Evolutionary conservation across 1,140 invertebrate genomes (phyloP).

Genomic region (Leptoteleia sp.): DNA sequence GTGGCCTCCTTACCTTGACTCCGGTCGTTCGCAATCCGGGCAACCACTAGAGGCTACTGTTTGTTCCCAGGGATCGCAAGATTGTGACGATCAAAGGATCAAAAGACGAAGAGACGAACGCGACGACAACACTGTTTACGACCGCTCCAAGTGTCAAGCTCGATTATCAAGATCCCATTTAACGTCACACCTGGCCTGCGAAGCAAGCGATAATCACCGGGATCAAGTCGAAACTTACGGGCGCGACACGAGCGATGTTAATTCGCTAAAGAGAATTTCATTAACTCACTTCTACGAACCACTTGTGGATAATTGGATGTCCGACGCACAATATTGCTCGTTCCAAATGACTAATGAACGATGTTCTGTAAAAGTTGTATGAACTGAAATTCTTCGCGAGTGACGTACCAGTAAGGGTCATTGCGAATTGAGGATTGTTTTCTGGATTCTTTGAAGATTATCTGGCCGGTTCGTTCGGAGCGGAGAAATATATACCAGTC

Average conservation of each 20-base stretch:
- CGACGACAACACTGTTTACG: slow-evolving; percentile 69
- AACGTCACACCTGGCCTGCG: slow-evolving; percentile 69
- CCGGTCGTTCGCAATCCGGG: slow-evolving; percentile 58
- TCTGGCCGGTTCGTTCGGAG: not conserved
- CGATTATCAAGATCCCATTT: slow-evolving; percentile 71
- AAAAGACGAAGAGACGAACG: slow-evolving; percentile 67
- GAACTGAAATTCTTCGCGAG: slow-evolving; percentile 54
- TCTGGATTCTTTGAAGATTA: slow-evolving; percentile 41
- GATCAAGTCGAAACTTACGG: slow-evolving; percentile 70
- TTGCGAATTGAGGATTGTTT: slow-evolving; percentile 50
- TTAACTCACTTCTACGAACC: slow-evolving; percentile 69
- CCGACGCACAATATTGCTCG: slow-evolving; percentile 66
- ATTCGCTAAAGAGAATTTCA: slow-evolving; percentile 71
- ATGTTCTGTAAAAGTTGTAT: slow-evolving; percentile 64
- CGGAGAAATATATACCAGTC: slow-evolving; percentile 6
- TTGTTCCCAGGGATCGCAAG: slow-evolving; percentile 72
- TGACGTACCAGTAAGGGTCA: slow-evolving; percentile 45
- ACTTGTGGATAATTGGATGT: slow-evolving; percentile 70
- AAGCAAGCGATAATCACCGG: slow-evolving; percentile 69
- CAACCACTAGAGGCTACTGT: slow-evolving; percentile 70
- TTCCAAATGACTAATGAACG: slow-evolving; percentile 67
- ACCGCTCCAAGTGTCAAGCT: slow-evolving; percentile 68
- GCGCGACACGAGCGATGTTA: slow-evolving; percentile 69
- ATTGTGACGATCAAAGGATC: slow-evolving; percentile 71
- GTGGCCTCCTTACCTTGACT: slow-evolving; percentile 76